Percentiles rank a stretch among this genome's conserved stretches.
phyloP scores from a whole-genome alignment of 2,113 vertebrate species.

The Sinocyclocheilus grahami region DNA sequence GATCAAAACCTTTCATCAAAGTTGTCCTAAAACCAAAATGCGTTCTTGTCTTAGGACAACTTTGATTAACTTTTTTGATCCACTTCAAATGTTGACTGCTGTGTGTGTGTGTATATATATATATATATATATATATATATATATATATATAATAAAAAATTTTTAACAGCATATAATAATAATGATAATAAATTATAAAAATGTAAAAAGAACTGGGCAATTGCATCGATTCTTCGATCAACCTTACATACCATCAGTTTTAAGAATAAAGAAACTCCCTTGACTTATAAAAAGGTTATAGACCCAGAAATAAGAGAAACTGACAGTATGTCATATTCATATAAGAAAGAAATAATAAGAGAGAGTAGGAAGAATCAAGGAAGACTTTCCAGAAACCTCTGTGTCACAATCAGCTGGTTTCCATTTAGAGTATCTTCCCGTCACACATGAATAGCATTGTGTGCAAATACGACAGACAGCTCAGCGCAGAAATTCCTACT shows the following conservation, averaged over 20 bases:
- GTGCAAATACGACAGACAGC: not conserved
- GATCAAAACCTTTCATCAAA: too few relatives aligned
- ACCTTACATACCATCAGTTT: not conserved
- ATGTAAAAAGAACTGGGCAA: not conserved
- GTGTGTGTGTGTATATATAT: too few relatives aligned
- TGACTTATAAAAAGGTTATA: not conserved
- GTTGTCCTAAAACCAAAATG: too few relatives aligned
- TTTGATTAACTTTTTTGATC: too few relatives aligned
- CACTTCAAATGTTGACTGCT: too few relatives aligned
- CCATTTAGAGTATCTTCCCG: not conserved
- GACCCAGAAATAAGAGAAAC: not conserved
- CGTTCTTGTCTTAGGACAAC: too few relatives aligned
- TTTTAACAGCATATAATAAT: too few relatives aligned
- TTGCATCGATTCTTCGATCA: not conserved
- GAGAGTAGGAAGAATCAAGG: not conserved
- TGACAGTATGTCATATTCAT: not conserved
- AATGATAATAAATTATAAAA: not conserved
- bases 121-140: too few relatives aligned
- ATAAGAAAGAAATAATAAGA: constrained; percentile 1
- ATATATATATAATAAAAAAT: too few relatives aligned
- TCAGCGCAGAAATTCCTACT: not conserved
- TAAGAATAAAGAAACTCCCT: not conserved
- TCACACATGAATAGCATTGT: constrained; percentile 9
- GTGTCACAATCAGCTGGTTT: constrained; percentile 30
- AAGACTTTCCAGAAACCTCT: constrained; percentile 19